Base-by-base conservation (phyloP, 1,140 invertebrate genomes). In the Micrasema longulum region DNA sequence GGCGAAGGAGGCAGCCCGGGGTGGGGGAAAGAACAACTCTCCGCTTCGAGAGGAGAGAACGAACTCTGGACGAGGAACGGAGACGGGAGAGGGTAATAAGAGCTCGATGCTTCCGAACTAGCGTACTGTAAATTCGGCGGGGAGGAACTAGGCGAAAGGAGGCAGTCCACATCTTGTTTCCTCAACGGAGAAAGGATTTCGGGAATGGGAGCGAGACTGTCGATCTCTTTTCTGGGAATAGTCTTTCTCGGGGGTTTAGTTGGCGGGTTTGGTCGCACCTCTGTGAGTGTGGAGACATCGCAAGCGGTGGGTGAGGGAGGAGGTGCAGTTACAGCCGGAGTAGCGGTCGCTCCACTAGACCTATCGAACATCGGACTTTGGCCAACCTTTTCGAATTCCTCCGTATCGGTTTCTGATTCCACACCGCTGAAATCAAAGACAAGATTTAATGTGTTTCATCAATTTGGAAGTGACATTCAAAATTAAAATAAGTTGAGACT, bases 331-430 rank as follows among this genome's bases (percentile, higher is more conserved):
- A 47, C 63, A 47, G 14, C 22, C 1, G 38, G n/a, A 20, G 20
- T 18, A 3, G 41, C 9, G 41, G 60, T 11, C 16, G 31, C 45
- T 1, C 16, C 22, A 53, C 23, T 53, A 2, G 53, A 23, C 20
- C 20, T 55, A 1, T 84, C 80, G 38, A 89, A 86, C 14, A 85
- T 82, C 0, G 85, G 85, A 71, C 86, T 88, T 77, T 89, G 90
- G 14, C 87, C 86, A 16, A 94, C 88, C 78, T 92, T 93, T 79
- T 95, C 93, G 81, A 94, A 94, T 74, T 94, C 93, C 79, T 93
- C 92, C 0, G 91, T 92, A 76, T 94, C 92, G 0, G 91, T 92
- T 83, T 93, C 92, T 4, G 92, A 94, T 78, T 93, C 92, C 75
- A 90, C 91, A 52, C 88, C 90, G 77, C 89, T 91, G 79, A 77